These are phyloP conservation scores for Solea senegalensis DNA, from an alignment of 2,113 vertebrate genomes.

Conservation along the genomic window DNA sequence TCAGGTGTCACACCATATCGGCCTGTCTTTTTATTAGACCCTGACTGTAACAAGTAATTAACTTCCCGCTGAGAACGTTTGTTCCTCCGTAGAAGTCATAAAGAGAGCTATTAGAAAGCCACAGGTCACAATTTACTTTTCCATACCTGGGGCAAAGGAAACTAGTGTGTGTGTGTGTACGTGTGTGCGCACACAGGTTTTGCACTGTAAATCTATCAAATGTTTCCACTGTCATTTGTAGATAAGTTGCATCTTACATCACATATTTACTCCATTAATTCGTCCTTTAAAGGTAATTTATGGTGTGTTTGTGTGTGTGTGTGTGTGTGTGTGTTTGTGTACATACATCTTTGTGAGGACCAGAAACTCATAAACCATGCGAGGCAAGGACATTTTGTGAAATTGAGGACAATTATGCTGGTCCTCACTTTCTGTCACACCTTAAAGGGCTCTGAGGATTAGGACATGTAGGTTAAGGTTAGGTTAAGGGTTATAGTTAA, in stretches of 20 bases:
- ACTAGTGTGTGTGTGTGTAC: slow-evolving; percentile 13
- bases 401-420: too few species aligned
- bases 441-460: too few species aligned
- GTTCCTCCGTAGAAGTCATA: slow-evolving; percentile 61
- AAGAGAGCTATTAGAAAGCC: slow-evolving; percentile 55
- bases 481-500: too few species aligned
- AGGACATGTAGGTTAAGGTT: too few species aligned
- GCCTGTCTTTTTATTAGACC: slow-evolving; percentile 68
- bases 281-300: too few species aligned
- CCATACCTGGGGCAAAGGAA: slow-evolving; percentile 32
- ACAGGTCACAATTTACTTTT: slow-evolving; percentile 59
- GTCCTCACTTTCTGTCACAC: too few species aligned
- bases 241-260: neutral
- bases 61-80: slow-evolving; percentile 72
- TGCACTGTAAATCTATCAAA: slow-evolving; percentile 8
- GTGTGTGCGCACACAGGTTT: neutral
- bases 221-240: slow-evolving; percentile 2
- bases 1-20: slow-evolving; percentile 70
- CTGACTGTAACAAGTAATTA: slow-evolving; percentile 74
- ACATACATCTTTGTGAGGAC: too few species aligned
- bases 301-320: too few species aligned
- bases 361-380: too few species aligned
- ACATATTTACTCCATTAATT: too few species aligned
- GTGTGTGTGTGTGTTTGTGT: too few species aligned
- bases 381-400: too few species aligned